A percentile compares a stretch with the other conserved stretches of the same genome.
Conservation (phyloP, 2,888 invertebrate genomes). For the Deroplatys truncata region DNA sequence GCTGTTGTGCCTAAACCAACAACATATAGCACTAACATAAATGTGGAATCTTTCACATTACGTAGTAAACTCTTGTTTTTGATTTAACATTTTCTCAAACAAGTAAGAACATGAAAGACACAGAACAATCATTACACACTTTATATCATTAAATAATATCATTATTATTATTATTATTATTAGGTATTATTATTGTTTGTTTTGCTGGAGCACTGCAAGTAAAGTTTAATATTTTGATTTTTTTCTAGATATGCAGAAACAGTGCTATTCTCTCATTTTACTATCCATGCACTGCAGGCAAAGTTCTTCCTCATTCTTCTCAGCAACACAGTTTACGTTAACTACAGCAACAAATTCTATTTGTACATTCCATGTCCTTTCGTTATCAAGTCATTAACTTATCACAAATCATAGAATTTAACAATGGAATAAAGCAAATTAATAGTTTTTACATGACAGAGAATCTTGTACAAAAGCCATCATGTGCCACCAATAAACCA, state of each 20-base stretch:
- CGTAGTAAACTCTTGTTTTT: neutral
- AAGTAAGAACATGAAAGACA: slow-evolving; percentile 16
- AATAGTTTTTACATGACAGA: neutral
- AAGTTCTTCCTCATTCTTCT: neutral
- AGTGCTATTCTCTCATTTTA: neutral
- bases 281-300: neutral
- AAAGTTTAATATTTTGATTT: neutral
- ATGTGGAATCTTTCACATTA: neutral
- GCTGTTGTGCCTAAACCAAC: neutral
- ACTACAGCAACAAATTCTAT: neutral
- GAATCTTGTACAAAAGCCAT: neutral
- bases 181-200: neutral
- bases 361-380: neutral
- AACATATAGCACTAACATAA: neutral
- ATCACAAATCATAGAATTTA: neutral
- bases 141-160: slow-evolving; percentile 7
- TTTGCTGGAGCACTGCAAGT: neutral
- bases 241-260: neutral
- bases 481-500: neutral
- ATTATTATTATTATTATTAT: neutral
- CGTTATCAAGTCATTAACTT: too few species aligned
- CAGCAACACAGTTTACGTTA: neutral
- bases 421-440: neutral
- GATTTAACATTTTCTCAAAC: slow-evolving; percentile 4
- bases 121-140: slow-evolving; percentile 10